Conservation (phyloP, 2,113 vertebrate genomes). For the Gasterosteus nipponicus region DNA sequence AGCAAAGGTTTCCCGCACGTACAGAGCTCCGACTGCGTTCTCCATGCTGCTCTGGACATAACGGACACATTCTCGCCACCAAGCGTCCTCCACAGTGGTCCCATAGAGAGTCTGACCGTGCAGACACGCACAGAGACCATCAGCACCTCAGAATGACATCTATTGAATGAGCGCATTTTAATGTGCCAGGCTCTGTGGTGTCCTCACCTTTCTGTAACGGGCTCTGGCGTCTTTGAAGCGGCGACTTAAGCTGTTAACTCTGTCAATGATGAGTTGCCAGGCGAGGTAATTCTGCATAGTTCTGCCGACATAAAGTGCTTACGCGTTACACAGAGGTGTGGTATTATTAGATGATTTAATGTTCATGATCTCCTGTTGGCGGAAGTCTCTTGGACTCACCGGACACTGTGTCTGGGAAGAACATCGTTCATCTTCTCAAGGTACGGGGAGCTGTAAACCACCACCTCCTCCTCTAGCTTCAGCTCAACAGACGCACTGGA, state of each 20-base stretch:
- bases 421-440: conserved; percentile 88
- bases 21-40: conserved; percentile 93
- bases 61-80: conserved; percentile 94
- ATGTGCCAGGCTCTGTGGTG: not conserved
- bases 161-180: not conserved
- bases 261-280: conserved; percentile 91
- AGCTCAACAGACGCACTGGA: conserved; percentile 85
- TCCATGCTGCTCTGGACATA: conserved; percentile 97
- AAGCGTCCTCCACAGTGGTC: conserved; percentile 90
- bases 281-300: conserved; percentile 96
- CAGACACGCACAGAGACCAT: conserved; percentile 7
- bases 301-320: conserved; percentile 72
- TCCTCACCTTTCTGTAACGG: conserved; percentile 85
- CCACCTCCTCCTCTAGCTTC: conserved; percentile 87
- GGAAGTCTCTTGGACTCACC: conserved; percentile 74
- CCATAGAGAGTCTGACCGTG: conserved; percentile 87
- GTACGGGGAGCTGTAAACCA: conserved; percentile 91
- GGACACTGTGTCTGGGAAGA: conserved; percentile 85
- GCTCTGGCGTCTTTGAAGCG: conserved; percentile 90
- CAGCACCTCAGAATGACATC: not conserved
- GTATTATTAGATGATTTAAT: not conserved
- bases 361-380: not conserved
- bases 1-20: conserved; percentile 90
- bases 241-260: conserved; percentile 89
- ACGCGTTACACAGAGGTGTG: not conserved